Percentiles rank a stretch among this genome's conserved stretches.
phyloP scores from a whole-genome alignment of 2,888 invertebrate genomes.

The Cetonia aurata region DNA sequence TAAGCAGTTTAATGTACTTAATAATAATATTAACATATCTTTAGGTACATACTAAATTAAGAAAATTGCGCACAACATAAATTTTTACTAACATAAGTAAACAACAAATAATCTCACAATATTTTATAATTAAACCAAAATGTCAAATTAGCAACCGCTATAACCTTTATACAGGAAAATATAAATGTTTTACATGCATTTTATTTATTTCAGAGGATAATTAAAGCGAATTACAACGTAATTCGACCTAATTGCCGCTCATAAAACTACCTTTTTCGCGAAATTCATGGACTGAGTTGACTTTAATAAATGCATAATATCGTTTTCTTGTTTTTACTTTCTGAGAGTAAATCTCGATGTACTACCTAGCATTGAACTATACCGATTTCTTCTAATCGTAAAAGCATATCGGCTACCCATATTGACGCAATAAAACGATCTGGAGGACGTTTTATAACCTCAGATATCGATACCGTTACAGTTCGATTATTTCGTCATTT shows the following conservation, averaged over 20 bases:
- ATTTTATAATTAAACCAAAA: too few relatives aligned
- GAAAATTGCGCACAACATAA: too few relatives aligned
- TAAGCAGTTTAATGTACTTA: too few relatives aligned
- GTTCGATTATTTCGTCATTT: not conserved
- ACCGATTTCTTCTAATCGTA: not conserved
- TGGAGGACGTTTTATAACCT: slow-evolving; percentile 9
- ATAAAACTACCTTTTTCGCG: not conserved
- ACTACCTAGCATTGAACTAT: slow-evolving; percentile 18
- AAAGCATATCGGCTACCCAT: slow-evolving; percentile 1
- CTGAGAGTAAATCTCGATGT: not conserved
- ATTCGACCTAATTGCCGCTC: not conserved
- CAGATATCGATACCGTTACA: slow-evolving; percentile 20
- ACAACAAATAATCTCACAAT: too few relatives aligned
- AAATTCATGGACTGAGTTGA: not conserved
- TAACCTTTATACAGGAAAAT: too few relatives aligned
- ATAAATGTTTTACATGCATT: not conserved
- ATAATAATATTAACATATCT: too few relatives aligned
- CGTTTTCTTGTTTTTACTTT: not conserved
- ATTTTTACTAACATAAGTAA: too few relatives aligned
- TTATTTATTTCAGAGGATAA: not conserved
- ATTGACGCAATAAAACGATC: slow-evolving; percentile 7
- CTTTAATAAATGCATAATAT: not conserved
- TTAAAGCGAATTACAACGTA: not conserved
- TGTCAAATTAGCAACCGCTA: too few relatives aligned
- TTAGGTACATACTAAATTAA: too few relatives aligned